Evolutionary conservation across 2,113 vertebrate genomes (phyloP).

Genomic region (Rhodinocichla rosea): DNA sequence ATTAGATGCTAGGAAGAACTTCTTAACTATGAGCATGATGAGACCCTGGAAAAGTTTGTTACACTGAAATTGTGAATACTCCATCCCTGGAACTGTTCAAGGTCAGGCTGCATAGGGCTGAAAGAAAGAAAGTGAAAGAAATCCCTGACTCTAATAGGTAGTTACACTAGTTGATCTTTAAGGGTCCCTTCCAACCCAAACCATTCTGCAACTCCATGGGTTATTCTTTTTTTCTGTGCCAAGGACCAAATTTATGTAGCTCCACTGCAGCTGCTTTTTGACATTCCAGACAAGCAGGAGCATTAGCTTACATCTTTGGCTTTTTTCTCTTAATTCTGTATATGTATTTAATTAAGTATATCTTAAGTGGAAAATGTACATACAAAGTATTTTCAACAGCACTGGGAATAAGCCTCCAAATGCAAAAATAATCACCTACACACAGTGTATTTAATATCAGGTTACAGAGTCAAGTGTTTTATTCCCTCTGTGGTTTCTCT

Average conservation of each 20-base stretch:
- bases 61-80: not conserved
- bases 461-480: not conserved
- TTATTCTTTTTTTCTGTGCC: not conserved
- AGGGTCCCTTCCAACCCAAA: not conserved
- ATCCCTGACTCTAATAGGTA: not conserved
- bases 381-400: not conserved
- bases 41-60: not conserved
- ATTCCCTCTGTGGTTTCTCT: not conserved
- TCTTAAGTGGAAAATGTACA: not conserved
- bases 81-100: not conserved
- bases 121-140: not conserved
- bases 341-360: not conserved
- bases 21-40: rapidly evolving
- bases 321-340: not conserved
- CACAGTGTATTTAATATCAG: not conserved
- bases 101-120: not conserved
- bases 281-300: not conserved
- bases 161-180: not conserved
- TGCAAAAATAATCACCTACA: not conserved
- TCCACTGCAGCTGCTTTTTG: not conserved
- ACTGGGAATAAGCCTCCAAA: not conserved
- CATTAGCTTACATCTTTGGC: not conserved
- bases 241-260: not conserved
- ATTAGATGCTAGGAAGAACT: not conserved
- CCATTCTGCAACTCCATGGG: not conserved